phyloP scores from a whole-genome alignment of 2,888 invertebrate genomes.

The Campoplex capitator region DNA sequence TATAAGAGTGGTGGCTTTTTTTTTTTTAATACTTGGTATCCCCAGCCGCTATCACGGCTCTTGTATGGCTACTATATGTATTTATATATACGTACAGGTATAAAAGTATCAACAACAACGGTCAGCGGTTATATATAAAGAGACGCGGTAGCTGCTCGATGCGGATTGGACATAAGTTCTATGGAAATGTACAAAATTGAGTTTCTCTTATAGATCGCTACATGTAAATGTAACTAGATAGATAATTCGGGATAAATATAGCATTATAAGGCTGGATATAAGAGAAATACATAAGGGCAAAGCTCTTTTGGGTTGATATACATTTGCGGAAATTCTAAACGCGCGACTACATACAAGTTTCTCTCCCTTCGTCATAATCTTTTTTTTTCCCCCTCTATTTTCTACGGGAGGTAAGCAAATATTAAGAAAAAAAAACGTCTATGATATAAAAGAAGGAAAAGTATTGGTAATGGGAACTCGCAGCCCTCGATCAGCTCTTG shows the following conservation, averaged over 20 bases:
- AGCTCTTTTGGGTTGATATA: slow-evolving; percentile 80
- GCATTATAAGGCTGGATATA: slow-evolving; percentile 63
- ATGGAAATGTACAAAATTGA: background rate
- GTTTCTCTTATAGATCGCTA: slow-evolving; percentile 34
- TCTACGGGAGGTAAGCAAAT: background rate
- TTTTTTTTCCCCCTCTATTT: slow-evolving; percentile 32
- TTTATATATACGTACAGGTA: background rate
- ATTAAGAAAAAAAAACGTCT: background rate
- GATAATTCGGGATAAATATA: slow-evolving; percentile 74
- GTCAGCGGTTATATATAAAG: background rate
- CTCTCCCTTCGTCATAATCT: slow-evolving; percentile 37
- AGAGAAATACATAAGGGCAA: slow-evolving; percentile 35
- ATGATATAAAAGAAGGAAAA: background rate
- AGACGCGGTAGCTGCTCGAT: background rate
- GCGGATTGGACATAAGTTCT: slow-evolving; percentile 10
- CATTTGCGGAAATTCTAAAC: slow-evolving; percentile 69
- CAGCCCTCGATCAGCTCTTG: background rate
- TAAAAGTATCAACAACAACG: background rate
- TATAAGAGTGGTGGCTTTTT: too few species aligned
- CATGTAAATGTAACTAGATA: slow-evolving; percentile 43
- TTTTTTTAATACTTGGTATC: too few species aligned
- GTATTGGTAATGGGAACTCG: slow-evolving; percentile 1
- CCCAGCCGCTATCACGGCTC: too few species aligned
- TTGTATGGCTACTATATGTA: background rate
- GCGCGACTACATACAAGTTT: slow-evolving; percentile 27